Conservation (phyloP, 2,888 invertebrate species). For the Dolomedes plantarius region DNA sequence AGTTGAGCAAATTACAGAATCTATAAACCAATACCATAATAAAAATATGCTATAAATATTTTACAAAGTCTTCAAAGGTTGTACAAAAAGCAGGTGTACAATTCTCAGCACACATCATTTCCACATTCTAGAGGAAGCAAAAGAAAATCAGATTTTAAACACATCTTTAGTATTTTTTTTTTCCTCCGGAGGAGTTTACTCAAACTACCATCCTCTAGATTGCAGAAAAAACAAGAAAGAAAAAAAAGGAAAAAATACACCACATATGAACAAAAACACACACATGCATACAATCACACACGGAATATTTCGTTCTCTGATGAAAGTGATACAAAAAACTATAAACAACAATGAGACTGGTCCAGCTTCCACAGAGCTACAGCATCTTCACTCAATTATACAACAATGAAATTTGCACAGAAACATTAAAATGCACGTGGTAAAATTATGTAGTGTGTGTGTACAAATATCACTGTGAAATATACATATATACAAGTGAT, state of each 20-base stretch:
- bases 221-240: constrained; percentile 17
- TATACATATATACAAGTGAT: constrained; percentile 8
- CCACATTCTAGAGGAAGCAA: constrained; percentile 35
- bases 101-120: constrained; percentile 20
- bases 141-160: neutral
- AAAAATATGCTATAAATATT: constrained; percentile 71
- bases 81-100: constrained; percentile 56
- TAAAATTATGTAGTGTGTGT: neutral
- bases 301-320: constrained; percentile 18
- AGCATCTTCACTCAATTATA: neutral
- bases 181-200: neutral
- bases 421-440: constrained; percentile 2
- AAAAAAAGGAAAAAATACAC: neutral
- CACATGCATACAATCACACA: constrained; percentile 32
- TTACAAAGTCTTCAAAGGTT: constrained; percentile 64
- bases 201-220: constrained; percentile 20
- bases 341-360: constrained; percentile 25
- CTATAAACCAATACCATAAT: constrained; percentile 70
- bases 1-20: constrained; percentile 71
- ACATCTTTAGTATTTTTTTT: neutral
- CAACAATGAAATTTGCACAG: neutral
- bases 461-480: neutral
- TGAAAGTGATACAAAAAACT: constrained; percentile 21
- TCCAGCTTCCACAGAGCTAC: neutral
- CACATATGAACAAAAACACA: constrained; percentile 20